Percentiles rank a stretch among this genome's conserved stretches.
phyloP scores from a whole-genome alignment of 2,888 invertebrate genomes.

The Lordiphosa fenestrarum region DNA sequence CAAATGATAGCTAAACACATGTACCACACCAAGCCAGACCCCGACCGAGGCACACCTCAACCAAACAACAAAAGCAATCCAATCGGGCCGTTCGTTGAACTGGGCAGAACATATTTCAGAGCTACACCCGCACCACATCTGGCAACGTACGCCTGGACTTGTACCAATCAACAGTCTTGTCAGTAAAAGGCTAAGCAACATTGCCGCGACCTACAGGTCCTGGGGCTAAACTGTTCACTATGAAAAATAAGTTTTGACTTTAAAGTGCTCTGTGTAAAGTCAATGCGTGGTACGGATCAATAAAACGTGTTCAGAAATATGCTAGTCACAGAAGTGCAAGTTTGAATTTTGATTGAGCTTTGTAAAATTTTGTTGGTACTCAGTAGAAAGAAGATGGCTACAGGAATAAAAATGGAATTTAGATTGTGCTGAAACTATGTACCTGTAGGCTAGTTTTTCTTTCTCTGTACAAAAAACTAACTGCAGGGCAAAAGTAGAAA shows the following conservation, averaged over 20 bases:
- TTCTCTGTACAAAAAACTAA: constrained; percentile 2
- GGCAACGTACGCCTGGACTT: constrained; percentile 27
- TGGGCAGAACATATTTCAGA: neutral
- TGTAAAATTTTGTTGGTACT: no score
- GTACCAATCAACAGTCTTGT: constrained; percentile 65
- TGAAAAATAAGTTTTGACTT: constrained; percentile 2
- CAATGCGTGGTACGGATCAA: no score
- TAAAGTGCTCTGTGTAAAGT: no score
- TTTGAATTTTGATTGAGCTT: no score
- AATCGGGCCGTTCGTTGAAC: constrained; percentile 11
- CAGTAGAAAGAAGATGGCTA: no score
- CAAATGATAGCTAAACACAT: constrained; percentile 34
- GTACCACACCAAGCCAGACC: constrained; percentile 31
- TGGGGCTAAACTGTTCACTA: constrained; percentile 52
- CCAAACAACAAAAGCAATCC: constrained; percentile 16
- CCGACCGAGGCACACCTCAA: constrained; percentile 36
- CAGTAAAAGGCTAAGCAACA: constrained; percentile 51
- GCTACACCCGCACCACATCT: constrained; percentile 27
- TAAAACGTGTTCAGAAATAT: no score
- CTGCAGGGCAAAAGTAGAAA: constrained; percentile 5
- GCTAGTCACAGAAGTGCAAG: no score
- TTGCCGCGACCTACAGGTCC: constrained; percentile 24
- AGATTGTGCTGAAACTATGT: no score
- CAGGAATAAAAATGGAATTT: no score
- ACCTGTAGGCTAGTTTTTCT: neutral